Percentiles rank a stretch among this genome's conserved stretches.
phyloP scores from a whole-genome alignment of 1,140 invertebrate genomes.

The Thaumatotibia leucotreta region DNA sequence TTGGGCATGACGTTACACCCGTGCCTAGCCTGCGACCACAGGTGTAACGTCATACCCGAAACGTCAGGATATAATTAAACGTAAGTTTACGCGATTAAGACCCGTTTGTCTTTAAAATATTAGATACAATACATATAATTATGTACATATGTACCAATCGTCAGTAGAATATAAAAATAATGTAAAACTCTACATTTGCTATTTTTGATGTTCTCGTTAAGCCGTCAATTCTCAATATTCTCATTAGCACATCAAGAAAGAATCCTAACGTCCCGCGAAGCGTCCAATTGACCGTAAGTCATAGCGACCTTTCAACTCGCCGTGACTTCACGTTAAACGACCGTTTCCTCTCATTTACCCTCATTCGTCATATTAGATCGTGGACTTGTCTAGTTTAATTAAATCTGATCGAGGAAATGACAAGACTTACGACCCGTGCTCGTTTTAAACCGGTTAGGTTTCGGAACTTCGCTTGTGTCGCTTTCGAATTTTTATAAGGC shows the following conservation, averaged over 20 bases:
- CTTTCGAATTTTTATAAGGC: background rate
- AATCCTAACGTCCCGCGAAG: background rate
- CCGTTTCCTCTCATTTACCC: slow-evolving; percentile 37
- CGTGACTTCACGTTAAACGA: slow-evolving; percentile 39
- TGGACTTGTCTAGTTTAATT: slow-evolving; percentile 1
- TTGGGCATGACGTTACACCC: no score
- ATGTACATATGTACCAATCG: no score
- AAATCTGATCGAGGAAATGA: background rate
- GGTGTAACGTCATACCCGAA: no score
- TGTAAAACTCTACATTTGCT: no score
- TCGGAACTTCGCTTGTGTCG: background rate
- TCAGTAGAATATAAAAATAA: no score
- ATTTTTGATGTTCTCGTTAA: no score
- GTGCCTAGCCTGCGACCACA: no score
- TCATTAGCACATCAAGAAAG: background rate
- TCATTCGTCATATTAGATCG: background rate
- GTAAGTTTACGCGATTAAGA: no score
- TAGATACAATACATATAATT: no score
- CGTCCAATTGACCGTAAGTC: slow-evolving; percentile 25
- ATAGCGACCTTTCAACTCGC: slow-evolving; percentile 41
- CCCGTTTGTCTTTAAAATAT: no score
- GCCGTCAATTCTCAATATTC: background rate
- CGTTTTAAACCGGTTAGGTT: background rate
- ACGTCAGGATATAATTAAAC: no score
- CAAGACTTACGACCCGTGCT: background rate